Base-by-base conservation (phyloP, 2,797 vertebrate species). In the Oryzias sinensis region DNA sequence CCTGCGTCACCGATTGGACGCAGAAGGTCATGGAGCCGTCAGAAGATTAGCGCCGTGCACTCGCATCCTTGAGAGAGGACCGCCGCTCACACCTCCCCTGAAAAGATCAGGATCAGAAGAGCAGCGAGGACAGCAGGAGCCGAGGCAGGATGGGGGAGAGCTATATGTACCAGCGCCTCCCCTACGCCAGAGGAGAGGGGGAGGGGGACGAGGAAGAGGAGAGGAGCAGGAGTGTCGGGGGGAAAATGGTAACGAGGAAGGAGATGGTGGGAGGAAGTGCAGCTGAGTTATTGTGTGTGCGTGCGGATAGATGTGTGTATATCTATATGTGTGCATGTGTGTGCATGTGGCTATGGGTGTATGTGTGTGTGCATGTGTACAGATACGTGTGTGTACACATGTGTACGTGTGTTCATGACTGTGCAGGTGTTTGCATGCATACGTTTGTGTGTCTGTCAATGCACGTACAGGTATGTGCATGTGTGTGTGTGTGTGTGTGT, bases 121-220 rank as follows among this genome's bases (percentile, higher is more conserved):
- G 62, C 18, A 44, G 27, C 53, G 46, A 52, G 74, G 77, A 80
- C 47, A n/a, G 76, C 63, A 63, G 60, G 72, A 76, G 74, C 74
- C 1, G 40, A 47, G n/a, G 11, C 73, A 69, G 47, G 13, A 89
- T 90, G 88, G 83, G 86, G 59, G 89, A 90, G 81, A 86, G 77
- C 82, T 90, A 87, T 33, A 61, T 89, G 86, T 90, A 90, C 71
- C 87, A 79, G 70, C 72, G 86, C 18, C 87, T 90, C 52, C 82
- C 89, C 62, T 89, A 70, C 73, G 58, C 40, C 83, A 80, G 84
- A 71, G 85, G 80, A 67, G 79, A 80, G 74, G 83, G 78, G 70
- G 79, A 74, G 71, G 77, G 62, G 65, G 86, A 79, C 52, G 80
- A 87, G 0, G 82, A 83, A 48, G 75, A 80, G 64, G 82, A 85